Evolutionary conservation across 2,797 vertebrate genomes (phyloP).

Genomic region (Lacerta bilineata): DNA sequence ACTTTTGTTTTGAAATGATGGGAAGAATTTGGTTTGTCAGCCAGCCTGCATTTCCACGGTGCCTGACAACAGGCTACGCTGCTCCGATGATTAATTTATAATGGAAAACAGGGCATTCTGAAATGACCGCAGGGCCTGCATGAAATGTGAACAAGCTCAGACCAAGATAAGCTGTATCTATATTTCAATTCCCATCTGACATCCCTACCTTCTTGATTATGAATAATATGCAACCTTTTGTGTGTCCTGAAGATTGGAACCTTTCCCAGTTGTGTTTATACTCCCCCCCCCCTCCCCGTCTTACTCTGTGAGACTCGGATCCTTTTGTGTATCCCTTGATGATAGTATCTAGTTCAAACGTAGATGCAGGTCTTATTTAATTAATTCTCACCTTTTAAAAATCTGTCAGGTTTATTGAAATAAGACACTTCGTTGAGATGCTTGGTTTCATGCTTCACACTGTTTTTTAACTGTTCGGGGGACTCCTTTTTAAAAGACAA

Average conservation of each 20-base stretch:
- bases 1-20: slow-evolving; percentile 42
- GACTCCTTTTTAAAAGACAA: not conserved
- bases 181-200: slow-evolving; percentile 61
- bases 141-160: slow-evolving; percentile 52
- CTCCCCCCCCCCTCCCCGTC: not conserved
- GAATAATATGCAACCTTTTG: slow-evolving; percentile 61
- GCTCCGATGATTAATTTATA: slow-evolving; percentile 59
- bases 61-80: slow-evolving; percentile 23
- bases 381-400: slow-evolving; percentile 1
- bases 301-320: slow-evolving; percentile 15
- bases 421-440: not conserved
- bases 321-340: slow-evolving; percentile 10
- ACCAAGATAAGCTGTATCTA: slow-evolving; percentile 37
- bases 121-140: slow-evolving; percentile 30
- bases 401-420: slow-evolving; percentile 23
- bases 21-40: slow-evolving; percentile 47
- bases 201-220: slow-evolving; percentile 44
- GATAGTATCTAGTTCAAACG: not conserved
- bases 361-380: not conserved
- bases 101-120: slow-evolving; percentile 40
- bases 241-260: slow-evolving; percentile 11
- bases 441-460: not conserved
- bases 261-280: slow-evolving; percentile 23
- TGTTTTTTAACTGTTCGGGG: not conserved
- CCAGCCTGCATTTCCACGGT: slow-evolving; percentile 46